These are phyloP conservation scores for Otolemur garnettii DNA, from an alignment of 2,113 vertebrate genomes.

Conservation along the genomic window DNA sequence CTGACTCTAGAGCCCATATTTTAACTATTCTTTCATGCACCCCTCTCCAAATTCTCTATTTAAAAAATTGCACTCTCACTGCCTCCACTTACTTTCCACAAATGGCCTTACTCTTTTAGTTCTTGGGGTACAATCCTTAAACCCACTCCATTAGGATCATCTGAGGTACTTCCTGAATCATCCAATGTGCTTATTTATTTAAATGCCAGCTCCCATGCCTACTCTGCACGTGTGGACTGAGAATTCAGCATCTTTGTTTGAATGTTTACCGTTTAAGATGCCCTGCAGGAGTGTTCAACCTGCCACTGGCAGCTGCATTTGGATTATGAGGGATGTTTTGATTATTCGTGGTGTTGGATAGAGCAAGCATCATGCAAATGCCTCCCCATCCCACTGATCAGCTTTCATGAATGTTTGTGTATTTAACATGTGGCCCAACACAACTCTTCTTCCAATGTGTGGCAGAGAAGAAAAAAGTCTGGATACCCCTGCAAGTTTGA, in stretches of 20 bases:
- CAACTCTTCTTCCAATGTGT: no score
- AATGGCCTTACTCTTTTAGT: not conserved
- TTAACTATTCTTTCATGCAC: not conserved
- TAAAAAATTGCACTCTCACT: not conserved
- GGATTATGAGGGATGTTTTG: no score
- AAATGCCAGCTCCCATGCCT: not conserved
- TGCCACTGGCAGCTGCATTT: no score
- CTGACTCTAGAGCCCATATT: not conserved
- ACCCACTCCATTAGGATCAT: not conserved
- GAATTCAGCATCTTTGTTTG: slow-evolving; percentile 2
- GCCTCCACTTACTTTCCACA: not conserved
- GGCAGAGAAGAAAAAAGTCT: no score
- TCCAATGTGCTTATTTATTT: not conserved
- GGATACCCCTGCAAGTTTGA: not conserved
- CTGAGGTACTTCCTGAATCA: not conserved
- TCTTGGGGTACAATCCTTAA: not conserved
- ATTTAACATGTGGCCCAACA: no score
- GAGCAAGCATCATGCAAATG: no score
- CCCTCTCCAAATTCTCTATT: not conserved
- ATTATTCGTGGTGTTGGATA: no score
- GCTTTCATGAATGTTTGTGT: no score
- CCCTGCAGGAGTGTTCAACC: not conserved
- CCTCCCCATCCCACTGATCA: no score
- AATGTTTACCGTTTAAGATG: not conserved
- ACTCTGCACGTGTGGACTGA: not conserved